Base-by-base conservation (phyloP, 2,888 invertebrate species). In the Catocala sponsa region DNA sequence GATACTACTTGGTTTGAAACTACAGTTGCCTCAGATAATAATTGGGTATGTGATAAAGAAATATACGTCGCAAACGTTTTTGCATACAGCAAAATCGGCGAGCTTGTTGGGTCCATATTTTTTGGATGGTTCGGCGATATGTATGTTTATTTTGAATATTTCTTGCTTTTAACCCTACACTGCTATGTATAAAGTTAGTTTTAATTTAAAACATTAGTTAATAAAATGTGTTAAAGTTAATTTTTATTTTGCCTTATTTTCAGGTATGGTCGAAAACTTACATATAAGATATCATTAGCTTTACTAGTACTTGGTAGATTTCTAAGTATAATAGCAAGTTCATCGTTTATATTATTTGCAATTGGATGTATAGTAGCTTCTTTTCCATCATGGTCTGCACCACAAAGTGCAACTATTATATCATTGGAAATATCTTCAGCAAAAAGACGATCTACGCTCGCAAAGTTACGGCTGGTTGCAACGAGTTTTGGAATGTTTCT, bases 81-180 rank as follows among this genome's bases (percentile, higher is more conserved):
- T 55, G 82, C 88, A 1, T 87, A 85, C 41, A 85, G 79, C 42
- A 85, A 82, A 76, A 72, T 86, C 12, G 85, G 84, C 13, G 91
- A 91, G 77, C 78, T 82, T 7, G 33, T 86, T 11, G 91, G 90
- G 51, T 87, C 90, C 12, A 58, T 89, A 32, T 59, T 85, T 59
- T 88, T 91, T 62, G 90, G 90, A 48, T 90, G 90, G 90, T 84
- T 88, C 68, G 89, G 90, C 52, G 91, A 91, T 57, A 64, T 76
- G 91, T 90, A 66, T 70, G 90, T 86, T 71, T 47, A 33, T 43
- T 46, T 48, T 46, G 7, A 11, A 4, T 12, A 25, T 43, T n/a
- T 50, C 25, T 25, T 25, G 25, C 4, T 25, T 25, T 25, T 25
- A 25, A 25, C 25, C 25, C 25, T 25, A 25, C 25, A 25, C 48